Conservation (phyloP, 2,888 invertebrate genomes). For the Silvanus unidentatus region DNA sequence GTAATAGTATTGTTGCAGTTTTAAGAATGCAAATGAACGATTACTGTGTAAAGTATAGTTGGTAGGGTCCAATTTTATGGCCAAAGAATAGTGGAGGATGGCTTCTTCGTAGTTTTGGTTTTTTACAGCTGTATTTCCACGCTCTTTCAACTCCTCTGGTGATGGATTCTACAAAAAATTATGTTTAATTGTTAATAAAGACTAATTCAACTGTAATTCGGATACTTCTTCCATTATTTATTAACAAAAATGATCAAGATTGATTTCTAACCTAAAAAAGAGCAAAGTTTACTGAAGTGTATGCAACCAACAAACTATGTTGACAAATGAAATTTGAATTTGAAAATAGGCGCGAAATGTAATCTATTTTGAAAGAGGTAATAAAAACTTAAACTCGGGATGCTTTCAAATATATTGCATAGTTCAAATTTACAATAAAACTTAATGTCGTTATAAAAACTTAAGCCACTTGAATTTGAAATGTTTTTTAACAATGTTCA, state of each 20-base stretch:
- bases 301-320: background rate
- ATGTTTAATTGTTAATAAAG: too few relatives aligned
- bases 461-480: slow-evolving; percentile 40
- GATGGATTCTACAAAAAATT: slow-evolving; percentile 2
- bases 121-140: slow-evolving; percentile 72
- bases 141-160: slow-evolving; percentile 60
- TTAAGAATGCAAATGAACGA: slow-evolving; percentile 72
- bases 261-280: too few relatives aligned
- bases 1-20: slow-evolving; percentile 68
- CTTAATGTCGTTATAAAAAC: slow-evolving; percentile 44
- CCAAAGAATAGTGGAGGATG: slow-evolving; percentile 71
- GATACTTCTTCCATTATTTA: slow-evolving; percentile 5
- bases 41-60: slow-evolving; percentile 73
- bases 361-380: too few relatives aligned
- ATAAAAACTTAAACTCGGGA: slow-evolving; percentile 24
- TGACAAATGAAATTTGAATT: background rate
- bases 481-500: slow-evolving; percentile 23
- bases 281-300: too few relatives aligned
- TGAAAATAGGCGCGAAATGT: too few relatives aligned
- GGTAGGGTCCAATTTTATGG: slow-evolving; percentile 65
- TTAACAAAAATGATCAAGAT: too few relatives aligned
- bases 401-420: slow-evolving; percentile 45
- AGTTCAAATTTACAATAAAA: slow-evolving; percentile 45
- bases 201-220: background rate
- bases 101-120: slow-evolving; percentile 69